These are phyloP conservation scores for Peucedramus taeniatus DNA, from an alignment of 2,113 vertebrate species.

Conservation along the genomic window DNA sequence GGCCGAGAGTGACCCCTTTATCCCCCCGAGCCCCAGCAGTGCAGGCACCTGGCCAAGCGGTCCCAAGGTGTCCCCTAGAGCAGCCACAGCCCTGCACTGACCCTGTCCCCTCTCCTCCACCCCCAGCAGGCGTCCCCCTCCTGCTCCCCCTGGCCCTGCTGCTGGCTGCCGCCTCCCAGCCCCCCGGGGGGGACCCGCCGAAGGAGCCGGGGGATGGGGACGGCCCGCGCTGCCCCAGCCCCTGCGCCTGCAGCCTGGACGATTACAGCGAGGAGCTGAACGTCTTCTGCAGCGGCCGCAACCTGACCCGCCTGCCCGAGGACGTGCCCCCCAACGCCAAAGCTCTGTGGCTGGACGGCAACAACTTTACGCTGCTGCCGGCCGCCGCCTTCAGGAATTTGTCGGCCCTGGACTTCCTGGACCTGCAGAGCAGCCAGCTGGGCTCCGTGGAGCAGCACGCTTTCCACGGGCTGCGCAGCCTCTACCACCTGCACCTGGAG, in stretches of 20 bases:
- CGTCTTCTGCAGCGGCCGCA: constrained; percentile 87
- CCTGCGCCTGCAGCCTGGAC: constrained; percentile 82
- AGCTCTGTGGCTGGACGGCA: constrained; percentile 89
- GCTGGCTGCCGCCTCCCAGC: neutral
- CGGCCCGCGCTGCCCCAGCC: constrained; percentile 74
- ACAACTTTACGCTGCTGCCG: constrained; percentile 81
- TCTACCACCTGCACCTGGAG: constrained; percentile 88
- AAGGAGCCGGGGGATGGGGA: constrained; percentile 43
- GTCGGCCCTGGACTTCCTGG: constrained; percentile 84
- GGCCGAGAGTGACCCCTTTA: neutral
- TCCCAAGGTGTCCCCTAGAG: neutral
- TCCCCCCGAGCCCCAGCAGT: fast-evolving
- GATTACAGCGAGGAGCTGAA: constrained; percentile 84
- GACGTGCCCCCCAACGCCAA: constrained; percentile 75
- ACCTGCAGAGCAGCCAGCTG: constrained; percentile 85
- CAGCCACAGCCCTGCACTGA: neutral
- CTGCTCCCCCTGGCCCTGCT: constrained; percentile 42
- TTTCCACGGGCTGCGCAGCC: constrained; percentile 78
- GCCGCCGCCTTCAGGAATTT: constrained; percentile 80
- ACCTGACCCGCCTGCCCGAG: constrained; percentile 77
- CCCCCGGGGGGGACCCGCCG: neutral
- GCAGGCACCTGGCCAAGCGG: fast-evolving
- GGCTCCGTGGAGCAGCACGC: constrained; percentile 78
- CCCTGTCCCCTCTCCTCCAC: neutral
- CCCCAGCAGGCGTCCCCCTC: neutral